phyloP scores from a whole-genome alignment of 2,797 vertebrate genomes.

The Mareca strepera region DNA sequence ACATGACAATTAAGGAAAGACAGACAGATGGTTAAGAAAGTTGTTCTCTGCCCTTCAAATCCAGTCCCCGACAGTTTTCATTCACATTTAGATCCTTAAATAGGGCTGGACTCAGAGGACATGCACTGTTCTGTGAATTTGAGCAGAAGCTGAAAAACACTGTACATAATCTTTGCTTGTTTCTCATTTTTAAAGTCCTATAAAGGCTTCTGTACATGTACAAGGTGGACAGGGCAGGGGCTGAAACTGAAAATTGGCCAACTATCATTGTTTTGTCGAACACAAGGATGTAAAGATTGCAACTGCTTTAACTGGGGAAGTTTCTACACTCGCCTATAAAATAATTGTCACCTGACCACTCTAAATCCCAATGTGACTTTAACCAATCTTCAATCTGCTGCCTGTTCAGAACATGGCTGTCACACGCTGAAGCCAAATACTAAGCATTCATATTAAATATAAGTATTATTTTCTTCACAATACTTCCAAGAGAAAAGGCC shows the following conservation, averaged over 20 bases:
- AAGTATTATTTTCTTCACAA: neutral
- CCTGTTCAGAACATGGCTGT: neutral
- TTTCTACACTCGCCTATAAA: neutral
- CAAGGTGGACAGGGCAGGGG: neutral
- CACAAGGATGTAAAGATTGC: neutral
- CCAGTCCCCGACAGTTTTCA: neutral
- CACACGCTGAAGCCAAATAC: neutral
- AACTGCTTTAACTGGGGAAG: neutral
- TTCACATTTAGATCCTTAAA: neutral
- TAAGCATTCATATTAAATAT: neutral
- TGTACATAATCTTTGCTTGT: neutral
- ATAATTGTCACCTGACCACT: neutral
- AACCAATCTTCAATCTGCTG: neutral
- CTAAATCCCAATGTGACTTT: neutral
- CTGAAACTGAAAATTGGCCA: neutral
- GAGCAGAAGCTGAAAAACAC: neutral
- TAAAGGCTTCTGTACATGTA: neutral
- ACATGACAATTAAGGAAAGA: neutral
- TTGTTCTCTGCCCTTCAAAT: neutral
- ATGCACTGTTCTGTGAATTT: neutral
- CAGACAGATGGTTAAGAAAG: neutral
- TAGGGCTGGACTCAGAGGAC: neutral
- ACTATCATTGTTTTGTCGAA: neutral
- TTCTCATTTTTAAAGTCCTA: neutral
- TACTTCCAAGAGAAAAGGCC: neutral